These are phyloP conservation scores for Allolobophora icterica DNA, from an alignment of 2,888 invertebrate genomes.

Conservation along the genomic window DNA sequence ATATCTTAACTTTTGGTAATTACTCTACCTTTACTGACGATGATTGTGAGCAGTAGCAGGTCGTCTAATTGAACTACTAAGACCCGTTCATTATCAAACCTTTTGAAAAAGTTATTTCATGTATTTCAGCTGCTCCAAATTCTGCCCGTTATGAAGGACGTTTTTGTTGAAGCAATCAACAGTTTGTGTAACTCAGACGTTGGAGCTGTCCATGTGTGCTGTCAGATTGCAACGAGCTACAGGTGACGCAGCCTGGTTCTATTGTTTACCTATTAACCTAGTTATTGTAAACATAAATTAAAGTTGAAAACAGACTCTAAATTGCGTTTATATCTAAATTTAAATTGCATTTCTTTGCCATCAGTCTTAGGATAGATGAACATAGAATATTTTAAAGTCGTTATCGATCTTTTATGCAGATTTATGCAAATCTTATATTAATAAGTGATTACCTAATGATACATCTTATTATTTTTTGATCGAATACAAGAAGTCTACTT, in stretches of 20 bases:
- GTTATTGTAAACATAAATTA: background rate
- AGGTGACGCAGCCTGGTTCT: background rate
- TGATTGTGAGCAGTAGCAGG: background rate
- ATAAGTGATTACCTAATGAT: too few relatives aligned
- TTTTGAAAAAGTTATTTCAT: background rate
- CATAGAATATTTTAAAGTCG: too few relatives aligned
- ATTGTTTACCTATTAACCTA: background rate
- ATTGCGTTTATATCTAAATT: background rate
- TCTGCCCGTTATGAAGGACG: conserved; percentile 22
- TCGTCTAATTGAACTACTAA: background rate
- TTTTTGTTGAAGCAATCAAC: conserved; percentile 30
- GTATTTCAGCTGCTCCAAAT: conserved; percentile 24
- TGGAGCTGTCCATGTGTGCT: conserved; percentile 27
- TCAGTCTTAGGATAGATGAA: background rate
- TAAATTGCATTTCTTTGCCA: background rate
- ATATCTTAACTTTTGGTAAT: background rate
- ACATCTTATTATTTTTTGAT: too few relatives aligned
- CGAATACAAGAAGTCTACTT: too few relatives aligned
- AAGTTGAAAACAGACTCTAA: background rate
- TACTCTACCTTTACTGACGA: background rate
- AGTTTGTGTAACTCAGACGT: conserved; percentile 29
- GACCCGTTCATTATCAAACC: background rate
- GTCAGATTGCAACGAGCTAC: conserved; percentile 18
- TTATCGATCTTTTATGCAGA: too few relatives aligned
- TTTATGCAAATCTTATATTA: too few relatives aligned